Evolutionary conservation across 1,140 invertebrate genomes (phyloP).

Genomic region (Chlorops oryzae): DNA sequence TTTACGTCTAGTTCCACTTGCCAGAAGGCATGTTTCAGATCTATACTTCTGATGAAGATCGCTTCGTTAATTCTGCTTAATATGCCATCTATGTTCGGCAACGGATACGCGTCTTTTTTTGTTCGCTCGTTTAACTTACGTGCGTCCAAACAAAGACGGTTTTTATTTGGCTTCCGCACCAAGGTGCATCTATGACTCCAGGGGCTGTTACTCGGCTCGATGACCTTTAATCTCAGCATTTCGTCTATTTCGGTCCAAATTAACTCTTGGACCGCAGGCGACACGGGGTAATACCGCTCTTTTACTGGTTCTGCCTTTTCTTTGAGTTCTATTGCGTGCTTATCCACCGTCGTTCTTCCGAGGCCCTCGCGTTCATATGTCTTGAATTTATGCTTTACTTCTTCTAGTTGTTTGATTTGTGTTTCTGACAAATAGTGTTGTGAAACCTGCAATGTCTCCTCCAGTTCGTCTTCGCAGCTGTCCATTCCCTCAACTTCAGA

Average conservation of each 20-base stretch:
- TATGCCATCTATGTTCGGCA: slow-evolving; percentile 11
- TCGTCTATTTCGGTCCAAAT: slow-evolving; percentile 13
- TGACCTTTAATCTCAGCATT: slow-evolving; percentile 15
- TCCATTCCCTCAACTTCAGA: not conserved
- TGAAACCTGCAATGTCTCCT: too few species aligned
- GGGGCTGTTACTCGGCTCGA: slow-evolving; percentile 13
- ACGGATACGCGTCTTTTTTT: slow-evolving; percentile 11
- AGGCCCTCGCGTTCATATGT: slow-evolving; percentile 1
- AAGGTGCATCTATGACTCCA: slow-evolving; percentile 13
- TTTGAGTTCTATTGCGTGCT: slow-evolving; percentile 2
- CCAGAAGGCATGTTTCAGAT: slow-evolving; percentile 6
- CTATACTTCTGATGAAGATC: slow-evolving; percentile 5
- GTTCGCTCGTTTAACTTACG: slow-evolving; percentile 10
- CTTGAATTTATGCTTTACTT: not conserved
- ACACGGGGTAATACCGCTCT: slow-evolving; percentile 15
- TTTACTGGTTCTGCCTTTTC: not conserved
- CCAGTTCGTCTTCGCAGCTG: too few species aligned
- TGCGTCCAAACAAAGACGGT: slow-evolving; percentile 9
- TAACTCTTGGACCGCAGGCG: slow-evolving; percentile 15
- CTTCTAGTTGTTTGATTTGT: not conserved
- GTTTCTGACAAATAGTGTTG: not conserved
- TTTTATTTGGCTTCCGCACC: slow-evolving; percentile 8
- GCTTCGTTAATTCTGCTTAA: slow-evolving; percentile 12
- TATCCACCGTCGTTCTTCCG: not conserved
- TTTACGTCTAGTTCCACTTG: too few species aligned